Evolutionary conservation across 1,140 invertebrate genomes (phyloP).

Genomic region (Drosophila repletoides): DNA sequence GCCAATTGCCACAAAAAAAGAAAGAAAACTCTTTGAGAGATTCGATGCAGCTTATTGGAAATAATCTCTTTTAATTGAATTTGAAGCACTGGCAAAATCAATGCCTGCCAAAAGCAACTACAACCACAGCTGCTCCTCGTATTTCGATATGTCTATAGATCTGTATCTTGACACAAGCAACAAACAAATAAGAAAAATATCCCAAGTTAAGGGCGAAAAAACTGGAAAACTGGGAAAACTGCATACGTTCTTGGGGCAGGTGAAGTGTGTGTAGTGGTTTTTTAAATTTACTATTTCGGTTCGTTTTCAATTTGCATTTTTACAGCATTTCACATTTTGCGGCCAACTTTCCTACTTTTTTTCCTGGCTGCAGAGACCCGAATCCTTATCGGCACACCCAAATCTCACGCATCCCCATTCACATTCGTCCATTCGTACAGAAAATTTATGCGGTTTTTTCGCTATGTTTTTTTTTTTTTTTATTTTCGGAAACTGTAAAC

Average conservation of each 20-base stretch:
- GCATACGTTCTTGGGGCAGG: neutral
- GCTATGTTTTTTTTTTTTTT: conserved; percentile 21
- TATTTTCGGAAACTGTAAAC: conserved; percentile 27
- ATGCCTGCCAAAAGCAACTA: conserved; percentile 31
- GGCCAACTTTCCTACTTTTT: conserved; percentile 27
- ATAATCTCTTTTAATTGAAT: conserved; percentile 64
- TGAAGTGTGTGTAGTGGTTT: conserved; percentile 2
- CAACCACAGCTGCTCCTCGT: too few species aligned
- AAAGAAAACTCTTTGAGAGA: conserved; percentile 9
- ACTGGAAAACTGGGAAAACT: conserved; percentile 1
- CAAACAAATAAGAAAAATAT: conserved; percentile 16
- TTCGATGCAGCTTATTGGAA: conserved; percentile 17
- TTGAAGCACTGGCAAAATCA: conserved; percentile 22
- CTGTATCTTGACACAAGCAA: conserved; percentile 18
- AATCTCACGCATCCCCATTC: conserved; percentile 66
- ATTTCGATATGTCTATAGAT: conserved; percentile 11
- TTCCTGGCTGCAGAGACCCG: neutral
- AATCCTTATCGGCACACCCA: conserved; percentile 59
- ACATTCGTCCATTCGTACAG: conserved; percentile 57
- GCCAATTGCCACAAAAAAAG: neutral
- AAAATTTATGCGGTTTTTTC: conserved; percentile 66
- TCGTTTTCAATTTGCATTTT: conserved; percentile 73
- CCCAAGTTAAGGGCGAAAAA: neutral
- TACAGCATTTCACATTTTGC: conserved; percentile 45
- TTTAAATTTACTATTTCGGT: conserved; percentile 66